Base-by-base conservation (phyloP, 2,113 vertebrate species). In the Corydoras sp. region DNA sequence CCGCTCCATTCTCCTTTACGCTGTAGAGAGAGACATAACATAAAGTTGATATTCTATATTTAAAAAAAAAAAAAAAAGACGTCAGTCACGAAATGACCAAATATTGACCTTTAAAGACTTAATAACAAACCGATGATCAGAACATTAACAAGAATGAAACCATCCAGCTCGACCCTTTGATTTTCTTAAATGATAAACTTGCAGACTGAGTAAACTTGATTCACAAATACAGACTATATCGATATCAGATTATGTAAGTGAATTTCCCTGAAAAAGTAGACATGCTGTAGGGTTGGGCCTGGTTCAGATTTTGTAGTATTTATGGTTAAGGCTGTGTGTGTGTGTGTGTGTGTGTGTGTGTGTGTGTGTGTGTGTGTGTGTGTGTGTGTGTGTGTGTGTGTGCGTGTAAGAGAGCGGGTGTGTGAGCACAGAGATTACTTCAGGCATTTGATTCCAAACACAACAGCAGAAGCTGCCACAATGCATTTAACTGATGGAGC, bases 1-100 rank as follows among this genome's bases (percentile, higher is more conserved):
- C 87, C 3, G 71, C 82, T 54, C 88, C 89, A 30, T 88, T 88
- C 73, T 86, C 88, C 29, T 87, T 83, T 77, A 91, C 75, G 64
- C 90, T 91, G 80, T 5, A 65, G 7, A 43, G 35, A 12, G 35
- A 74, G 55, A 75, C 79, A 81, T 9, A 9, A 14, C 5, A 53
- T 53, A 14, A 53, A 10, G 13, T 53, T 53, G 3, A 53, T 3
- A 8, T 3, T 53, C 18, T 24, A 24, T 24, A 24, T 24, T 24
- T 1, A 50, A 50, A 11, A 10, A 53, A 11, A 50, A 50, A 11
- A 10, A 53, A 53, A 53, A 7, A n/a, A 7, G 4, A n/a, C 6
- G 3, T 4, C 13, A 56, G 13, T n/a, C 14, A 14, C 14, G 15
- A 53, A 53, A 14, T 53, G 10, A 14, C 10, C 1, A 53, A 10